phyloP scores from a whole-genome alignment of 2,797 vertebrate species.

The Oophaga sylvatica region DNA sequence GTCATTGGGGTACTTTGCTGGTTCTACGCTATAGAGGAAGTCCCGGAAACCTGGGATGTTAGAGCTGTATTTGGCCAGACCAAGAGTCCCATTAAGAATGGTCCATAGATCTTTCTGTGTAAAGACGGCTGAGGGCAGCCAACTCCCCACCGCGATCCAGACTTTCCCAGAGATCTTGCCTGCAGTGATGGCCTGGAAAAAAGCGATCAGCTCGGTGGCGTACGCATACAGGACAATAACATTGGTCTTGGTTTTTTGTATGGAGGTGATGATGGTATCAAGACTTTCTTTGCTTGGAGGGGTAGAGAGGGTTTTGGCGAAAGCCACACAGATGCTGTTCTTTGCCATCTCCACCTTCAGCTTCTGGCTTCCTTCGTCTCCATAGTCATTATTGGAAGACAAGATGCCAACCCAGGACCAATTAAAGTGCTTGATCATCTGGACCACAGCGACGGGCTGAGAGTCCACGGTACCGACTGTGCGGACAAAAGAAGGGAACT shows the following conservation, averaged over 20 bases:
- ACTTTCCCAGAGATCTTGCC: slow-evolving; percentile 41
- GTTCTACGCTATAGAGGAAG: slow-evolving; percentile 41
- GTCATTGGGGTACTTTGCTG: slow-evolving; percentile 44
- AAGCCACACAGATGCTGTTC: slow-evolving; percentile 46
- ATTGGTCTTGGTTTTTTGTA: slow-evolving; percentile 37
- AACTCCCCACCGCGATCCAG: slow-evolving; percentile 55
- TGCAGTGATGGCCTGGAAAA: slow-evolving; percentile 23
- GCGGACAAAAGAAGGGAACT: slow-evolving; percentile 59
- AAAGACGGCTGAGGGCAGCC: slow-evolving; percentile 57
- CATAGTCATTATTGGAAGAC: slow-evolving; percentile 56
- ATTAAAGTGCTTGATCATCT: slow-evolving; percentile 52
- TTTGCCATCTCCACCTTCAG: slow-evolving; percentile 47
- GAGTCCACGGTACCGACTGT: slow-evolving; percentile 56
- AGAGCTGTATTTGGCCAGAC: slow-evolving; percentile 55
- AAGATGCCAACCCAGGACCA: slow-evolving; percentile 57
- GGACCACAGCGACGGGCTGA: slow-evolving; percentile 47
- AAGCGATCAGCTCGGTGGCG: slow-evolving; percentile 51
- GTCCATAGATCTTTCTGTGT: slow-evolving; percentile 39
- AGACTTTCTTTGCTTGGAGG: slow-evolving; percentile 52
- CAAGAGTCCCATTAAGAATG: slow-evolving; percentile 44
- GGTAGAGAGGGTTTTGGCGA: slow-evolving; percentile 34
- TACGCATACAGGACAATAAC: slow-evolving; percentile 55
- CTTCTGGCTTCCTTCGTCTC: slow-evolving; percentile 52
- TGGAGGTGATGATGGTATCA: slow-evolving; percentile 10
- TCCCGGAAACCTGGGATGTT: slow-evolving; percentile 46